Percentiles rank a stretch among this genome's conserved stretches.
These are phyloP conservation scores for Pelodiscus sinensis DNA, from an alignment of 2,113 vertebrate species.

Conservation along the genomic window DNA sequence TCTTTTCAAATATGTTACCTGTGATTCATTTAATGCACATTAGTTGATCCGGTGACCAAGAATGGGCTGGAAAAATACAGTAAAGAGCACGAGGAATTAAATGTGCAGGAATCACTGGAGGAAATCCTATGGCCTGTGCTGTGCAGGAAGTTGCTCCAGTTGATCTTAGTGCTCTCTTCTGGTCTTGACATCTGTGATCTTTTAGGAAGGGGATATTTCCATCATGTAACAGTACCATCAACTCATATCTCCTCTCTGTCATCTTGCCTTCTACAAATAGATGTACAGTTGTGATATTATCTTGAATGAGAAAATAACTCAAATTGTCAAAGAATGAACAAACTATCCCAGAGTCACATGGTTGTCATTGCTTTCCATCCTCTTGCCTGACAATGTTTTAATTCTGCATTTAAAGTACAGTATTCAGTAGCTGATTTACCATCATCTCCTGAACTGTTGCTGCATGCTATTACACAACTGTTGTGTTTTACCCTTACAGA, in stretches of 20 bases:
- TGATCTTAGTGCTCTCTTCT: not conserved
- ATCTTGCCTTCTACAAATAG: not conserved
- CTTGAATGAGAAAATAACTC: not conserved
- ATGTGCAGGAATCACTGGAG: not conserved
- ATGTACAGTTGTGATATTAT: not conserved
- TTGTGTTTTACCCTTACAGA: not conserved
- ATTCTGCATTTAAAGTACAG: not conserved
- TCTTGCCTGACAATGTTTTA: not conserved
- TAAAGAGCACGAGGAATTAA: not conserved
- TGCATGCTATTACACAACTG: not conserved
- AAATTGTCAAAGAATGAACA: not conserved
- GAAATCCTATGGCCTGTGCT: not conserved
- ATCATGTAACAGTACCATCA: not conserved
- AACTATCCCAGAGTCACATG: not conserved
- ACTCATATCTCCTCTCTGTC: not conserved
- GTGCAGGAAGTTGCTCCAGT: not conserved
- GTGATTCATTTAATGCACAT: constrained; percentile 37
- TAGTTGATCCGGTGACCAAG: not conserved
- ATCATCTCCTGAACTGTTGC: not conserved
- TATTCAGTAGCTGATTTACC: not conserved
- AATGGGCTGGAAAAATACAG: constrained; percentile 8
- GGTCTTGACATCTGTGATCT: not conserved
- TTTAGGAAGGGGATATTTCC: not conserved
- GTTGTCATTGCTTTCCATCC: not conserved
- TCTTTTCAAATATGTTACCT: constrained; percentile 21